phyloP scores from a whole-genome alignment of 2,113 vertebrate species.

The Ovibos moschatus region DNA sequence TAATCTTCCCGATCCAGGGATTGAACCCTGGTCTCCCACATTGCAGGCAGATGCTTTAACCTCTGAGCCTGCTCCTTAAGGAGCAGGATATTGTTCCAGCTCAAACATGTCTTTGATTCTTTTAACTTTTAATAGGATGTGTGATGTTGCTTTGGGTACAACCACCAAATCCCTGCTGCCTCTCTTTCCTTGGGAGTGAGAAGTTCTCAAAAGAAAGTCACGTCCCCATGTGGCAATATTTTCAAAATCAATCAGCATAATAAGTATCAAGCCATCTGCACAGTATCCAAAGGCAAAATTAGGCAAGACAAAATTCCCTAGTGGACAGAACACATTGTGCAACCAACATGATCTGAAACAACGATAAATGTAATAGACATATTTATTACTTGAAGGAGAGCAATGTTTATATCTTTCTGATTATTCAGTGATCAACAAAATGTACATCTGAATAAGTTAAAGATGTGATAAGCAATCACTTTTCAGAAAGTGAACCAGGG shows the following conservation, averaged over 20 bases:
- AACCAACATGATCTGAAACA: not conserved
- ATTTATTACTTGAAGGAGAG: not conserved
- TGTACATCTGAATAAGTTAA: not conserved
- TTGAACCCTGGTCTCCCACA: no score
- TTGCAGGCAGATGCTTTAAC: no score
- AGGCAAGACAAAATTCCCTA: not conserved
- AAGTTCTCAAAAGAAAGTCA: constrained; percentile 35
- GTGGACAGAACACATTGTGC: not conserved
- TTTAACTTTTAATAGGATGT: constrained; percentile 22
- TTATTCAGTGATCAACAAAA: not conserved
- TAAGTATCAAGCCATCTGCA: not conserved
- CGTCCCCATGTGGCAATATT: not conserved
- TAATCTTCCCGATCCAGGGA: no score
- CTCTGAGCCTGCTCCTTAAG: not conserved
- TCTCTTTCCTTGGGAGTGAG: constrained; percentile 11
- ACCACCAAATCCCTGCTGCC: not conserved
- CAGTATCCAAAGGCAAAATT: not conserved
- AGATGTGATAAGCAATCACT: not conserved
- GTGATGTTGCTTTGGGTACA: constrained; percentile 31
- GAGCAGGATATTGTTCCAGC: constrained; percentile 5
- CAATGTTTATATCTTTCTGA: not conserved
- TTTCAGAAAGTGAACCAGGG: not conserved
- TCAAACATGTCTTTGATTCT: constrained; percentile 52
- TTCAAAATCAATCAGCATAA: constrained; percentile 38
- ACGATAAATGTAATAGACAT: not conserved